These are phyloP conservation scores for Aporrectodea caliginosa DNA, from an alignment of 1,140 invertebrate genomes.

Conservation along the genomic window DNA sequence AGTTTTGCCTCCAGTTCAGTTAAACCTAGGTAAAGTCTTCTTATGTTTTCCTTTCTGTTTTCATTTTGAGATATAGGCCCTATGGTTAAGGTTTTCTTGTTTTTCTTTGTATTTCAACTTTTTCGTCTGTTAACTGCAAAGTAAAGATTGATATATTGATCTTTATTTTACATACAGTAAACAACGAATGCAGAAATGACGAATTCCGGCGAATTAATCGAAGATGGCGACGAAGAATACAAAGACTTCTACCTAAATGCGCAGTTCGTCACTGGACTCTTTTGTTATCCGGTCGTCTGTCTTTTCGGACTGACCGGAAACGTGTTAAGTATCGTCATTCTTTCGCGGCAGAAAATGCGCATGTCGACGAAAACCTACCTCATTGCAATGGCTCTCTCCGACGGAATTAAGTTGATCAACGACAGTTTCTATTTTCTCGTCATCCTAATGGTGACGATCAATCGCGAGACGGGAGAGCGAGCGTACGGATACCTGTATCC, in stretches of 20 bases:
- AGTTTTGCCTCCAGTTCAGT: no score
- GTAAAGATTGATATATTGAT: no score
- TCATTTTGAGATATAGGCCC: no score
- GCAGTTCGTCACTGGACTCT: slow-evolving; percentile 46
- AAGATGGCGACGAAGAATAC: neutral
- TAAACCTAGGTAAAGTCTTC: no score
- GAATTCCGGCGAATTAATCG: neutral
- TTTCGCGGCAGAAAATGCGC: slow-evolving; percentile 68
- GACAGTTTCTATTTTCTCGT: slow-evolving; percentile 66
- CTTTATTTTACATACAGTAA: no score
- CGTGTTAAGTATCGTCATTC: slow-evolving; percentile 67
- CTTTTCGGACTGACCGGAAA: slow-evolving; percentile 70
- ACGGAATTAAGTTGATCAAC: slow-evolving; percentile 68
- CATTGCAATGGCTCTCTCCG: slow-evolving; percentile 69
- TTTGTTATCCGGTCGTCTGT: slow-evolving; percentile 68
- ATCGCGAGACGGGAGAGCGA: slow-evolving; percentile 38
- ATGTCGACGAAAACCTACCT: slow-evolving; percentile 72
- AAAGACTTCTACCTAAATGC: neutral
- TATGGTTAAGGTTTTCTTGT: no score
- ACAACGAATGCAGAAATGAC: no score
- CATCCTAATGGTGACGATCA: slow-evolving; percentile 56
- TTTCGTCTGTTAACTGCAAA: no score
- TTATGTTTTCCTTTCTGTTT: no score
- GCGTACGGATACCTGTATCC: slow-evolving; percentile 47
- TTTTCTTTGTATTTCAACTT: no score